Evolutionary conservation across 1,140 invertebrate genomes (phyloP).

Genomic region (Sesamia nonagrioides): DNA sequence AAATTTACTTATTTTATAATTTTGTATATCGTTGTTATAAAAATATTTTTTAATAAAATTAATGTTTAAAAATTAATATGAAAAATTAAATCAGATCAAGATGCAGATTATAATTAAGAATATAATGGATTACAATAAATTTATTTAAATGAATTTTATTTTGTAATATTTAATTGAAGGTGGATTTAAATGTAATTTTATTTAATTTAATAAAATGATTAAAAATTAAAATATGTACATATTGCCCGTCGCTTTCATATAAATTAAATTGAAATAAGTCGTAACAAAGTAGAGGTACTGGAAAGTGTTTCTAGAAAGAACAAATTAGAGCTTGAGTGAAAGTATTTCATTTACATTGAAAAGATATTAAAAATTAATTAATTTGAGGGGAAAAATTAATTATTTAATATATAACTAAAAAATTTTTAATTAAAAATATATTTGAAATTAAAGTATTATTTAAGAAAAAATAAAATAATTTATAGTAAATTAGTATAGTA

Average conservation of each 20-base stretch:
- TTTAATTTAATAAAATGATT: slow-evolving; percentile 71
- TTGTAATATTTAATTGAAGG: slow-evolving; percentile 65
- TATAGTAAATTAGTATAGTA: slow-evolving; percentile 87
- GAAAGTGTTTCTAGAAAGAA: slow-evolving; percentile 85
- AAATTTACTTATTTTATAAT: slow-evolving; percentile 85
- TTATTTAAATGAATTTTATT: slow-evolving; percentile 67
- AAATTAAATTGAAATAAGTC: slow-evolving; percentile 89
- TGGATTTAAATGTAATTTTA: slow-evolving; percentile 78
- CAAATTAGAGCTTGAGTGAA: too few relatives aligned
- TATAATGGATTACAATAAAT: slow-evolving; percentile 74
- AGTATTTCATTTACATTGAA: too few relatives aligned
- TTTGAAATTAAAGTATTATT: slow-evolving; percentile 81
- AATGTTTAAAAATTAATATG: slow-evolving; percentile 84
- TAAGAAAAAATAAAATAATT: slow-evolving; percentile 80
- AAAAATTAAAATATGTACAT: slow-evolving; percentile 86
- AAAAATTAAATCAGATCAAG: slow-evolving; percentile 88
- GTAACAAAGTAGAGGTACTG: slow-evolving; percentile 92
- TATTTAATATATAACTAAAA: slow-evolving; percentile 73
- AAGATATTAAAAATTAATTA: too few relatives aligned
- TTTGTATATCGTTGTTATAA: slow-evolving; percentile 88
- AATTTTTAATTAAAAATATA: slow-evolving; percentile 53
- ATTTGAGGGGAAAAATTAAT: too few relatives aligned
- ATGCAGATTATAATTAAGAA: slow-evolving; percentile 87
- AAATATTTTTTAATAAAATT: slow-evolving; percentile 86
- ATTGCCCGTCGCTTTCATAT: slow-evolving; percentile 91